phyloP scores from a whole-genome alignment of 2,797 vertebrate genomes.

The Hippocampus kuda region DNA sequence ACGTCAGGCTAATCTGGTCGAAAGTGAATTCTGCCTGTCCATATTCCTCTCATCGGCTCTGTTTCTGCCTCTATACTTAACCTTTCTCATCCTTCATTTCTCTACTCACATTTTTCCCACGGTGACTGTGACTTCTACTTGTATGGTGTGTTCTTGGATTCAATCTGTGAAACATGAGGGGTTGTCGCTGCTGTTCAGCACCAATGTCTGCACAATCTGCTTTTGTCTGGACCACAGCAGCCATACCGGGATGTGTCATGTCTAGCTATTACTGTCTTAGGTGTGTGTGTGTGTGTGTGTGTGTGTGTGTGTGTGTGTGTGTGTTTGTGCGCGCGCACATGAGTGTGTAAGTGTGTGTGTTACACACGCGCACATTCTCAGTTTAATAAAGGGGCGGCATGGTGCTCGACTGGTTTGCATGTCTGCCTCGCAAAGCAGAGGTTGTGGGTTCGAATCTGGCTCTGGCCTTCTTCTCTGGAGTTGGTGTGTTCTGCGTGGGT shows the following conservation, averaged over 20 bases:
- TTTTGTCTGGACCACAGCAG: conserved; percentile 54
- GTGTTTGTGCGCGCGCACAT: neutral
- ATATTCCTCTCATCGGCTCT: conserved; percentile 11
- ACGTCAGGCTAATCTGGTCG: conserved; percentile 40
- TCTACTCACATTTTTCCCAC: neutral
- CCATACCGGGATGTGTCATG: conserved; percentile 41
- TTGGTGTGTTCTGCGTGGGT: too few relatives aligned
- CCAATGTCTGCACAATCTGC: conserved; percentile 39
- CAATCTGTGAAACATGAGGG: conserved; percentile 1
- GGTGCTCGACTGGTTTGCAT: too few relatives aligned
- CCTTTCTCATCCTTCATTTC: neutral
- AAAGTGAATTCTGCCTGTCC: conserved; percentile 19
- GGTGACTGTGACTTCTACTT: neutral
- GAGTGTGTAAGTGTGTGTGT: neutral
- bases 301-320: neutral
- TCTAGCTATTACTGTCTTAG: conserved; percentile 27
- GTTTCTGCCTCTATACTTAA: conserved; percentile 10
- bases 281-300: neutral
- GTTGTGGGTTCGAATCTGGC: too few relatives aligned
- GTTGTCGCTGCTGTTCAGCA: conserved; percentile 46
- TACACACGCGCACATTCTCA: neutral
- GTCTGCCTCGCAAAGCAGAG: too few relatives aligned
- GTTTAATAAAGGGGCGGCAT: neutral
- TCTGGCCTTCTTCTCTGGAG: too few relatives aligned
- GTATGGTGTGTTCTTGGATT: conserved; percentile 10